These are phyloP conservation scores for Oryzias woworae DNA, from an alignment of 2,113 vertebrate genomes.

Conservation along the genomic window DNA sequence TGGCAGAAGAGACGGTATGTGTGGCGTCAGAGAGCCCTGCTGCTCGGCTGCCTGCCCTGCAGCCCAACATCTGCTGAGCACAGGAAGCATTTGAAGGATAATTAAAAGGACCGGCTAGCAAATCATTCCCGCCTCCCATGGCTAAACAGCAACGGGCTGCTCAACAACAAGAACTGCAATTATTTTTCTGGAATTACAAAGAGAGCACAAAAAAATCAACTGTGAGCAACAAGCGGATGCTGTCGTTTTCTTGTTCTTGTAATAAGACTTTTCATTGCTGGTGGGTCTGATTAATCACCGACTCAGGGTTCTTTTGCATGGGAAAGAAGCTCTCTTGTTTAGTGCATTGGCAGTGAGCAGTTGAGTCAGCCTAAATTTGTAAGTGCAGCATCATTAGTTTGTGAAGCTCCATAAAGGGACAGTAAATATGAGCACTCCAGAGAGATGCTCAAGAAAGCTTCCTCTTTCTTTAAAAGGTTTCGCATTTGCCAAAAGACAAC, in stretches of 20 bases:
- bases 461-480: conserved; percentile 30
- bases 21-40: conserved; percentile 50
- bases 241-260: conserved; percentile 20
- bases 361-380: conserved; percentile 36
- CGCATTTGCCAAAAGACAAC: conserved; percentile 32
- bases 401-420: conserved; percentile 42
- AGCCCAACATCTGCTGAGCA: conserved; percentile 76
- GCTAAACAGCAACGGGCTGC: conserved; percentile 69
- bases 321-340: conserved; percentile 33
- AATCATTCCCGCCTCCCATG: conserved; percentile 76
- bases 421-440: conserved; percentile 49
- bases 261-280: conserved; percentile 14
- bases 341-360: conserved; percentile 21
- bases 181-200: conserved; percentile 60
- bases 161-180: conserved; percentile 65
- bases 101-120: conserved; percentile 77
- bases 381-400: conserved; percentile 26
- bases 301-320: conserved; percentile 23
- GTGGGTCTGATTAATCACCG: conserved; percentile 42
- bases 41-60: conserved; percentile 69
- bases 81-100: conserved; percentile 78
- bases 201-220: conserved; percentile 48
- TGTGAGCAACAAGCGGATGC: conserved; percentile 49
- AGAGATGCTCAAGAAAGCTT: conserved; percentile 40
- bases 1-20: conserved; percentile 23